Conservation (phyloP, 2,888 invertebrate species). For the Nematopogon swammerdamellus region DNA sequence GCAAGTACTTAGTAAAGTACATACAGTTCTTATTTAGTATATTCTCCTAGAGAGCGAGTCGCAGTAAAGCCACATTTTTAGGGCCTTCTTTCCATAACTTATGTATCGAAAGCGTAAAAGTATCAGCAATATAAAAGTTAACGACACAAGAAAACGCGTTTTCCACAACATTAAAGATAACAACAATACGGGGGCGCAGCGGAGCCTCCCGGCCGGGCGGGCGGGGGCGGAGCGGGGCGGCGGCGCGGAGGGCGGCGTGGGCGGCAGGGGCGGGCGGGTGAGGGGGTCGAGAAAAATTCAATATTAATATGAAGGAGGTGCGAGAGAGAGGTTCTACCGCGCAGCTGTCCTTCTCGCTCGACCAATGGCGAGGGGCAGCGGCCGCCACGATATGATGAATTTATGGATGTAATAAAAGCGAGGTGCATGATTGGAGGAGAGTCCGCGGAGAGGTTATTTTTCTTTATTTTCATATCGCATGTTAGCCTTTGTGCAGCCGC, state of each 20-base stretch:
- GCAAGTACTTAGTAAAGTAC: no score
- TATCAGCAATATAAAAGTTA: conserved; percentile 59
- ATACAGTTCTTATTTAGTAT: no score
- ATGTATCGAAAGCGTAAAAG: conserved; percentile 53
- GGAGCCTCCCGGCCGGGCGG: conserved; percentile 19
- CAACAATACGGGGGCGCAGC: conserved; percentile 55
- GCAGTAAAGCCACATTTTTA: no score
- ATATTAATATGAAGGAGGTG: conserved; percentile 77
- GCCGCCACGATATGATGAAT: conserved; percentile 68
- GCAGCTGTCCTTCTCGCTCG: conserved; percentile 48
- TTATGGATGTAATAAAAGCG: conserved; percentile 80
- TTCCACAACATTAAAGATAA: conserved; percentile 60
- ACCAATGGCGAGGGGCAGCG: conserved; percentile 53
- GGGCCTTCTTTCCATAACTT: conserved; percentile 33
- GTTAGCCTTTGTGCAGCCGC: conserved; percentile 25
- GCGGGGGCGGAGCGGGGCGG: conserved; percentile 11
- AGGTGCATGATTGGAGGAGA: conserved; percentile 64
- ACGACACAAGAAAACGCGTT: conserved; percentile 59
- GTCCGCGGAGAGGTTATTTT: conserved; percentile 53
- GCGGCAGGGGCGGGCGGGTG: conserved; percentile 40
- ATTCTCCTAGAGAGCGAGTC: no score
- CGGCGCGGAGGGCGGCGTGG: no score
- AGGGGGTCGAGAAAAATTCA: conserved; percentile 70
- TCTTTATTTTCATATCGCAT: conserved; percentile 57
- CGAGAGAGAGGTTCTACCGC: conserved; percentile 55